Evolutionary conservation across 2,797 vertebrate species (phyloP).

Genomic region (Discoglossus pictus): DNA sequence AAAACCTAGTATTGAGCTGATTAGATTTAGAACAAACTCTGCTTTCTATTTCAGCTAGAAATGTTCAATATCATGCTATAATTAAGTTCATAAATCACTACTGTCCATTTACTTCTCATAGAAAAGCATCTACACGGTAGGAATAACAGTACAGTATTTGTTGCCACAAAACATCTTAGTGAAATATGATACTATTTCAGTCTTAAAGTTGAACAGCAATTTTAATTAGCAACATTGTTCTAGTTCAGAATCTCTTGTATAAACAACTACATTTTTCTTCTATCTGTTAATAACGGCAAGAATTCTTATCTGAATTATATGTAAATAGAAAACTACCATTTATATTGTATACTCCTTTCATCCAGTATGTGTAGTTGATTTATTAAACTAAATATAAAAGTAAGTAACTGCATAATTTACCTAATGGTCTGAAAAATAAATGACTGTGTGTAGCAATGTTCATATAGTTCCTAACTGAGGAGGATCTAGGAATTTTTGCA

Average conservation of each 20-base stretch:
- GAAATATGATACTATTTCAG: slow-evolving; percentile 27
- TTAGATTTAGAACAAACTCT: slow-evolving; percentile 50
- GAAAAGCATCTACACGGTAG: slow-evolving; percentile 44
- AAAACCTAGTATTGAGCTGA: slow-evolving; percentile 39
- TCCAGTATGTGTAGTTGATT: slow-evolving; percentile 2
- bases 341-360: neutral
- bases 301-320: neutral
- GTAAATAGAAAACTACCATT: slow-evolving; percentile 1
- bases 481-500: too few relatives aligned
- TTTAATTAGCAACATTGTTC: slow-evolving; percentile 19
- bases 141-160: slow-evolving; percentile 41
- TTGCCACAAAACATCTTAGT: slow-evolving; percentile 29
- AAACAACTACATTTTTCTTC: too few relatives aligned
- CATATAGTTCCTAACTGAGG: too few relatives aligned
- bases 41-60: slow-evolving; percentile 41
- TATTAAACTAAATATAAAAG: slow-evolving; percentile 2
- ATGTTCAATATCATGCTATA: slow-evolving; percentile 52
- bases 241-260: neutral
- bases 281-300: neutral
- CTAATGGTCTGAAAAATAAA: neutral
- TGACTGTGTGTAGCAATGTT: slow-evolving; percentile 10
- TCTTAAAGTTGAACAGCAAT: slow-evolving; percentile 20
- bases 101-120: slow-evolving; percentile 49
- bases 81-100: slow-evolving; percentile 53
- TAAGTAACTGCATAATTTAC: neutral